phyloP scores from a whole-genome alignment of 2,888 invertebrate species.

The Mesorhabditis spiculigera region DNA sequence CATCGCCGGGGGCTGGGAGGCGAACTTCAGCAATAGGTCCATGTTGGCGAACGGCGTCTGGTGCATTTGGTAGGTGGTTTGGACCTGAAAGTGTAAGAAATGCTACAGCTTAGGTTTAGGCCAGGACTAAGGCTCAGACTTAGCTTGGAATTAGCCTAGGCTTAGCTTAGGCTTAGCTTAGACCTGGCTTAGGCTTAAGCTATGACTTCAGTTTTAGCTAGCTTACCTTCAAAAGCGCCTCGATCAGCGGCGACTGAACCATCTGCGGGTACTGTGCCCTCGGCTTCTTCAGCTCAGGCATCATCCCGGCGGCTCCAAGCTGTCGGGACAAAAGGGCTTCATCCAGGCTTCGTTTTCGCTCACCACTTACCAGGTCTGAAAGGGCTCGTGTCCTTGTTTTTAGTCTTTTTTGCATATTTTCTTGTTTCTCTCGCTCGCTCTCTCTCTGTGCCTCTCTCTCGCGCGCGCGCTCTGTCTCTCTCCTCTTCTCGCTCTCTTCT shows the following conservation, averaged over 20 bases:
- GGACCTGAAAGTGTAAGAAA: background rate
- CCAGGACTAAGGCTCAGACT: background rate
- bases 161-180: too few relatives aligned
- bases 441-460: too few relatives aligned
- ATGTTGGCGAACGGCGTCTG: constrained; percentile 12
- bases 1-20: constrained; percentile 7
- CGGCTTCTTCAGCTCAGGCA: background rate
- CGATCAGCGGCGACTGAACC: background rate
- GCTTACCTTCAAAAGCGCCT: constrained; percentile 1
- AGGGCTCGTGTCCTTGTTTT: background rate
- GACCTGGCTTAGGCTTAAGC: background rate
- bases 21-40: constrained; percentile 15
- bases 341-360: constrained; percentile 4
- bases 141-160: background rate
- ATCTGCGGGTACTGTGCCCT: background rate
- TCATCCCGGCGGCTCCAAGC: background rate
- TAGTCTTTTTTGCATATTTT: too few relatives aligned
- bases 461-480: too few relatives aligned
- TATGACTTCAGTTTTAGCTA: background rate
- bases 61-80: constrained; percentile 16
- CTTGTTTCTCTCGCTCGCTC: too few relatives aligned
- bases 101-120: background rate
- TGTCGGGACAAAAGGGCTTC: background rate
- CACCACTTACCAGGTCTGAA: background rate
- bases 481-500: background rate